phyloP scores from a whole-genome alignment of 2,888 invertebrate species.

The Anarsia innoxiella region DNA sequence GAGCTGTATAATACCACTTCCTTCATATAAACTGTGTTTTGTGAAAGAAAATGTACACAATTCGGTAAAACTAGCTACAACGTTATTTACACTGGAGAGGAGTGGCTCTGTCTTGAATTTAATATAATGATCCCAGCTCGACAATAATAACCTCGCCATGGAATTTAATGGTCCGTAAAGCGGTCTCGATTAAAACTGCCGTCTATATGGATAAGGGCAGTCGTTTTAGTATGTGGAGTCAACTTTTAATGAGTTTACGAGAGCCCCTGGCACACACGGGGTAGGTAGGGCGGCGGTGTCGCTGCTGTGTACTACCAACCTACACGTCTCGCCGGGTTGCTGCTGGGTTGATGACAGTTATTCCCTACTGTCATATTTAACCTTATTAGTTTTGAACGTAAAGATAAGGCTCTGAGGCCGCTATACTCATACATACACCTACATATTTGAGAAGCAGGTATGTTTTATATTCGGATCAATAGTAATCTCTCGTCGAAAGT shows the following conservation, averaged over 20 bases:
- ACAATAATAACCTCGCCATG: constrained; percentile 59
- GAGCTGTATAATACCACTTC: too few relatives aligned
- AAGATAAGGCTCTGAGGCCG: too few relatives aligned
- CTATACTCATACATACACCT: too few relatives aligned
- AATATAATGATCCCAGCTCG: constrained; percentile 63
- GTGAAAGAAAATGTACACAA: too few relatives aligned
- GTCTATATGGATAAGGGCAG: constrained; percentile 58
- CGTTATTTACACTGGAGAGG: too few relatives aligned
- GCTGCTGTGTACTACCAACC: constrained; percentile 28
- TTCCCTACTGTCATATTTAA: constrained; percentile 37
- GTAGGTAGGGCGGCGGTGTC: constrained; percentile 4
- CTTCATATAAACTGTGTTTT: too few relatives aligned
- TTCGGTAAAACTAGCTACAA: too few relatives aligned
- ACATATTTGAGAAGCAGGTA: too few relatives aligned
- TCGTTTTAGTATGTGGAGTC: constrained; percentile 55
- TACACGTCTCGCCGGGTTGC: too few relatives aligned
- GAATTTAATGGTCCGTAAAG: constrained; percentile 64
- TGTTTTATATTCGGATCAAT: too few relatives aligned
- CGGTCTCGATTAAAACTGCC: constrained; percentile 67
- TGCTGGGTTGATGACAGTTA: constrained; percentile 29
- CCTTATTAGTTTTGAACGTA: constrained; percentile 30
- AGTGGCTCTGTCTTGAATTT: constrained; percentile 46
- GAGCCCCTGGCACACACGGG: constrained; percentile 28
- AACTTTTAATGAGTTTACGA: constrained; percentile 72
- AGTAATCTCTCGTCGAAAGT: too few relatives aligned